phyloP scores from a whole-genome alignment of 2,888 invertebrate species.

The Auanema freiburgensis region DNA sequence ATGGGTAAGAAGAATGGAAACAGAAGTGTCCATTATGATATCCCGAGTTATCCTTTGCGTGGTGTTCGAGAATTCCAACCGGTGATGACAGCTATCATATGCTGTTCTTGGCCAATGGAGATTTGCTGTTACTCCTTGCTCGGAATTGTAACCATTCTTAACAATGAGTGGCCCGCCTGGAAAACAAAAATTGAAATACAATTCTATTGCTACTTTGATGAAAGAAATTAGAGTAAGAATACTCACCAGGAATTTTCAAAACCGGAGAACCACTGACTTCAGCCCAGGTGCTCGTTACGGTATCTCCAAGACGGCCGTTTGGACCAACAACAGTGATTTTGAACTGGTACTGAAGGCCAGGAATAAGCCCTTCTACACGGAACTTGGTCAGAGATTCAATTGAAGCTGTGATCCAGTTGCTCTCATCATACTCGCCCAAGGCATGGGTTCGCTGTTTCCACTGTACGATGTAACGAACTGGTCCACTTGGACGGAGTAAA shows the following conservation, averaged over 20 bases:
- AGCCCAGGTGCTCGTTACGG: conserved; percentile 54
- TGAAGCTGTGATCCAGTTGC: conserved; percentile 60
- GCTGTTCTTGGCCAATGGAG: conserved; percentile 45
- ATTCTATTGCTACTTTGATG: no score
- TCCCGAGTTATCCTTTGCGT: conserved; percentile 27
- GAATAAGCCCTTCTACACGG: conserved; percentile 54
- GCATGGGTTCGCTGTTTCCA: conserved; percentile 50
- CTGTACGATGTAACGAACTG: conserved; percentile 41
- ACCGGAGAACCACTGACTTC: conserved; percentile 29
- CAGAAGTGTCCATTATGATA: conserved; percentile 34
- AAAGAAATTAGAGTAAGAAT: no score
- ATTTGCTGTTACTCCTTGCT: conserved; percentile 50
- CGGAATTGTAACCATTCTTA: conserved; percentile 51
- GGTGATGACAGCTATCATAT: conserved; percentile 40
- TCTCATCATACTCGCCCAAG: conserved; percentile 46
- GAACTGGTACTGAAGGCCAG: conserved; percentile 60
- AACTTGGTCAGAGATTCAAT: conserved; percentile 49
- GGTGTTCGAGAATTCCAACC: conserved; percentile 35
- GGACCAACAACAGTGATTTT: conserved; percentile 52
- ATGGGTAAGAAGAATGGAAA: conserved; percentile 34
- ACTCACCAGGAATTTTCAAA: background rate
- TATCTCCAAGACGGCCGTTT: conserved; percentile 50
- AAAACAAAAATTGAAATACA: background rate
- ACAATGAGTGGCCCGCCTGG: conserved; percentile 33
- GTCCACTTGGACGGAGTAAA: conserved; percentile 32